Evolutionary conservation across 2,113 vertebrate genomes (phyloP), one percentile per base, ranked within the genome.

Genomic region (Plecotus auritus): DNA sequence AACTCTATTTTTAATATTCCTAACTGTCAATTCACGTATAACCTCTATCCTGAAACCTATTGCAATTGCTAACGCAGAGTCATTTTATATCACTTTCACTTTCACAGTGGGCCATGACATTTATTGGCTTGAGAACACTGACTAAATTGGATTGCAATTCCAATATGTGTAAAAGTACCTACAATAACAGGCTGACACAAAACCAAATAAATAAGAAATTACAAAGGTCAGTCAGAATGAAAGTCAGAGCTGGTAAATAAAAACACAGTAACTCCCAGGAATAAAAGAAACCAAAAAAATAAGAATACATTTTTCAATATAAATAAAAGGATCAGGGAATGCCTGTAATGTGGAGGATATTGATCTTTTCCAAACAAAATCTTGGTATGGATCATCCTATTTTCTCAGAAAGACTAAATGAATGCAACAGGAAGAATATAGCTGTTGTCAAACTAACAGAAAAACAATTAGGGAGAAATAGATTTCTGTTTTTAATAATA

Each of bases 201-300:
- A 74, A 88, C 40, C 90, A 51, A 82, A 90, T 89, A 94, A 77
- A 76, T 77, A 95, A 88, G 74, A 93, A 83, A 92, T 93, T 85
- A 67, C 13, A 95, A 88, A 94, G 35, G 47, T 94, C 82, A 95
- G 54, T 67, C 45, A 56, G 32, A 93, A 92, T 85, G 49, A 83
- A 95, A 88, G 22, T 28, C 61, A 85, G 73, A 85, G 59, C 49
- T 85, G 30, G 28, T 73, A 92, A 95, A 40, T 45, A 59, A 87
- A 93, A 90, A 73, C 23, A 74, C 16, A 88, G n/a, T 32, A 85
- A 70, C 56, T 14, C 26, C 47, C 30, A 85, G n/a, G 95, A 88
- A 77, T 37, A 85, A 78, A 95, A 56, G 26, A 22, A 83, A 56
- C 1, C 1, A 49, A 76, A 5, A 47, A 77, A 73, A 42, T 40